Conservation (phyloP, 2,888 invertebrate species). For the Caenorhabditis afra region DNA sequence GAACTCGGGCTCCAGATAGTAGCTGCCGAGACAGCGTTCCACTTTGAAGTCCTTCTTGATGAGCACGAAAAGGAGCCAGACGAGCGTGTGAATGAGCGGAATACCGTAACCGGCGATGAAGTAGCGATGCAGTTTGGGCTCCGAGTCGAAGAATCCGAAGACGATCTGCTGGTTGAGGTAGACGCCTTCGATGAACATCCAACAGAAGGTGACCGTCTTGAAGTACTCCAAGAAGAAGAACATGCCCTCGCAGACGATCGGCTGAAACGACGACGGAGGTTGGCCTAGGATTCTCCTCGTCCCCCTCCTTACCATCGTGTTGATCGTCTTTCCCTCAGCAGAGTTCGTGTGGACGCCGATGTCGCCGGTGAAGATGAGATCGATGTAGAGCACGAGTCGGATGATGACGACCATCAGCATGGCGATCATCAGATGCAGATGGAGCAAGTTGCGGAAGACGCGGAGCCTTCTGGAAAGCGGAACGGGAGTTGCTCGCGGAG, state of each 20-base stretch:
- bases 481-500: neutral
- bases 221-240: constrained; percentile 91
- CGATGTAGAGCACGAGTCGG: constrained; percentile 81
- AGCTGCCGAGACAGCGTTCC: constrained; percentile 78
- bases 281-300: neutral
- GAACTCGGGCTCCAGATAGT: constrained; percentile 80
- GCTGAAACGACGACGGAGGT: constrained; percentile 85
- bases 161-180: constrained; percentile 88
- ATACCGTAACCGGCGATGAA: constrained; percentile 82
- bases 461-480: constrained; percentile 81
- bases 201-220: constrained; percentile 92
- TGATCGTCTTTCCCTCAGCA: constrained; percentile 81
- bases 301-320: constrained; percentile 81
- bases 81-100: constrained; percentile 77
- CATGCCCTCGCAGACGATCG: constrained; percentile 87
- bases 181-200: constrained; percentile 93
- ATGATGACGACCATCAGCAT: constrained; percentile 82
- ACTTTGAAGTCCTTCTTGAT: constrained; percentile 76
- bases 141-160: constrained; percentile 84
- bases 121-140: constrained; percentile 81
- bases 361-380: constrained; percentile 81
- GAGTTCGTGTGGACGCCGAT: constrained; percentile 77
- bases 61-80: constrained; percentile 78
- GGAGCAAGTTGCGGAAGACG: constrained; percentile 82
- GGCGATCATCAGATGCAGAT: constrained; percentile 82